These are phyloP conservation scores for Porites divaricata DNA, from an alignment of 92 coral and sea anemone species.

Conservation along the genomic window DNA sequence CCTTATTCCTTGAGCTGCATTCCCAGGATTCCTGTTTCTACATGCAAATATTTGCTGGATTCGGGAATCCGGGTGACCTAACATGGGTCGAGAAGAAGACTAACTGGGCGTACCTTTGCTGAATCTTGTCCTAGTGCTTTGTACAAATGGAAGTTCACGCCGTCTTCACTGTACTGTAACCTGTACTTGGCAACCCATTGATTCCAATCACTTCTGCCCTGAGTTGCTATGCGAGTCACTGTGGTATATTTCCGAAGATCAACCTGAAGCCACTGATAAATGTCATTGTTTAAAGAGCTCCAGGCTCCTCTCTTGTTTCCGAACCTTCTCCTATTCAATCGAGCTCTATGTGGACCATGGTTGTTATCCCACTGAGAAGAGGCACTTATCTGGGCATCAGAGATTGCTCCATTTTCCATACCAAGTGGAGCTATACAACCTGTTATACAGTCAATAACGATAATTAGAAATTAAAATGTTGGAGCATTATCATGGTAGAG, in stretches of 20 bases:
- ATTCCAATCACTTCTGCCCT: not conserved
- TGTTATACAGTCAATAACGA: not conserved
- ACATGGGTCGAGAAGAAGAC: not conserved
- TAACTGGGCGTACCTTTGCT: constrained; percentile 3
- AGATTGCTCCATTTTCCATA: constrained; percentile 19
- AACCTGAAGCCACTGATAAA: constrained; percentile 14
- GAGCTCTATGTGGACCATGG: not conserved
- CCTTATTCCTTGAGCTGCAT: too few relatives aligned
- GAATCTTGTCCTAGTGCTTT: not conserved
- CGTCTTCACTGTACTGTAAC: constrained; percentile 21
- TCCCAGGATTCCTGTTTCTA: too few relatives aligned
- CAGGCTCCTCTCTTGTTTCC: not conserved
- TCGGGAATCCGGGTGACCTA: too few relatives aligned
- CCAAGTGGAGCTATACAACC: constrained; percentile 25
- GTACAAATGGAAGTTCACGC: constrained; percentile 6
- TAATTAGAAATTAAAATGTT: not conserved
- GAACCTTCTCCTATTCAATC: not conserved
- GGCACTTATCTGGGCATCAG: constrained; percentile 2
- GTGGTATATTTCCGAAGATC: not conserved
- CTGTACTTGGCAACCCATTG: not conserved
- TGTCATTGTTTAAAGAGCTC: not conserved
- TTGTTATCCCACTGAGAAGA: not conserved
- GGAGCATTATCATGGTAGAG: not conserved
- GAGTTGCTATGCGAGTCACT: not conserved
- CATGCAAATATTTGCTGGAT: too few relatives aligned